These are phyloP conservation scores for Caenorhabditis drosophilae DNA, from an alignment of 2,888 invertebrate genomes.

Conservation along the genomic window DNA sequence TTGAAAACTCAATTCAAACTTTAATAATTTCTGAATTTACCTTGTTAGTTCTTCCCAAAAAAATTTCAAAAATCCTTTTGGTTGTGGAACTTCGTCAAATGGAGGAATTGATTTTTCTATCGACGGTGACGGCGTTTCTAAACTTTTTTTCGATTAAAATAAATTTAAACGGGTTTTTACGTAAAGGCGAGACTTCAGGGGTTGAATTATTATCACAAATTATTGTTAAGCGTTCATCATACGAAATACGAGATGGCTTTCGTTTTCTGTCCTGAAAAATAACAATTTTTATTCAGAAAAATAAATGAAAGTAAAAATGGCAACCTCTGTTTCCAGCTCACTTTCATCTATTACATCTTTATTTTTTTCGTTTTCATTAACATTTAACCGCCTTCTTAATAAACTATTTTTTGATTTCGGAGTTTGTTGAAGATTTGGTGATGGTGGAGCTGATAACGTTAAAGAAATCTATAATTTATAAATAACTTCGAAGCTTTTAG, in stretches of 20 bases:
- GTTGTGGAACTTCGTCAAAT: constrained; percentile 17
- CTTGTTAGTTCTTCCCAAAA: constrained; percentile 63
- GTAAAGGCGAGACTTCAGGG: constrained; percentile 12
- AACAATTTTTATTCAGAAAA: background rate
- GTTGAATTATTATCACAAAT: constrained; percentile 29
- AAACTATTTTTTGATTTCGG: constrained; percentile 19
- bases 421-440: constrained; percentile 14
- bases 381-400: background rate
- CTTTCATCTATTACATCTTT: constrained; percentile 7
- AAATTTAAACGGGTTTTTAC: constrained; percentile 12
- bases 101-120: constrained; percentile 10
- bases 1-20: background rate
- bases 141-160: constrained; percentile 9
- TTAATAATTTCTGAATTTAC: constrained; percentile 16
- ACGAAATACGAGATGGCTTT: constrained; percentile 36
- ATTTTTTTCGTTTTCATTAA: too few species aligned
- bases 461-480: background rate
- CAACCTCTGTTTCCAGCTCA: constrained; percentile 22
- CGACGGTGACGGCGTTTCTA: constrained; percentile 31
- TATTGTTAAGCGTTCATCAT: constrained; percentile 35
- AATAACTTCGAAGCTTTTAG: background rate
- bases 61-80: constrained; percentile 50
- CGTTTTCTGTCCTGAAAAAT: constrained; percentile 6
- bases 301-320: constrained; percentile 5
- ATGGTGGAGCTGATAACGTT: constrained; percentile 23